Base-by-base conservation (phyloP, 2,888 invertebrate species). In the Dusona sp. region DNA sequence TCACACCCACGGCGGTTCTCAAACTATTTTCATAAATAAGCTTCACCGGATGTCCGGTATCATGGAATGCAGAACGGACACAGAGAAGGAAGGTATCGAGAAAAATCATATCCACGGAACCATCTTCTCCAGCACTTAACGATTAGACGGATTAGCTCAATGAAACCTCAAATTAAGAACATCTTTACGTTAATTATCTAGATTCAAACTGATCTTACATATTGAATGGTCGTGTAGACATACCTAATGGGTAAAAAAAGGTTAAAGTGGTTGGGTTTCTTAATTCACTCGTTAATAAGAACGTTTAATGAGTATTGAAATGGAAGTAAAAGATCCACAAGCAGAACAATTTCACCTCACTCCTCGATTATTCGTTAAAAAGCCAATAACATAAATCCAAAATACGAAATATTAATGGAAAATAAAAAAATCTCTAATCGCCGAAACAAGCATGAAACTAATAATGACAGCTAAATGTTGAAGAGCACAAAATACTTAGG, bases 1-100 rank as follows among this genome's bases (percentile, higher is more conserved):
- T 93, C 93, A 93, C 93, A 93, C 93, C 92, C 92, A 93, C 92
- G 92, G 92, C 87, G 92, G 88, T 88, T 85, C 92, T 92, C 93
- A 92, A 89, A 89, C 77, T 11, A 33, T 82, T 68, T 67, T 64
- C n/a, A 61, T 54, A 68, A 19, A 38, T 33, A 22, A 33, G 54
- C 45, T 81, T 86, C 78, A 54, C 78, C 86, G 84, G 86, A 86
- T 84, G 74, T 86, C 84, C 84, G 86, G 79, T 79, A 73, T 74
- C 57, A 72, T 74, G 65, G 48, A 70, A 79, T 79, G 33, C 29
- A 61, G 11, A 48, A 54, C 33, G 67, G 38, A 38, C n/a, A 67
- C 70, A 25, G 25, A 13, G 70, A 48, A 65, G 7, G n/a, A 11
- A 67, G 29, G 13, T 61, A 61, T 61, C 61, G 29, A 61, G 16